Percentiles rank a stretch among this genome's conserved stretches.
Evolutionary conservation across 2,113 vertebrate species (phyloP).

Genomic region (Muntiacus reevesi): DNA sequence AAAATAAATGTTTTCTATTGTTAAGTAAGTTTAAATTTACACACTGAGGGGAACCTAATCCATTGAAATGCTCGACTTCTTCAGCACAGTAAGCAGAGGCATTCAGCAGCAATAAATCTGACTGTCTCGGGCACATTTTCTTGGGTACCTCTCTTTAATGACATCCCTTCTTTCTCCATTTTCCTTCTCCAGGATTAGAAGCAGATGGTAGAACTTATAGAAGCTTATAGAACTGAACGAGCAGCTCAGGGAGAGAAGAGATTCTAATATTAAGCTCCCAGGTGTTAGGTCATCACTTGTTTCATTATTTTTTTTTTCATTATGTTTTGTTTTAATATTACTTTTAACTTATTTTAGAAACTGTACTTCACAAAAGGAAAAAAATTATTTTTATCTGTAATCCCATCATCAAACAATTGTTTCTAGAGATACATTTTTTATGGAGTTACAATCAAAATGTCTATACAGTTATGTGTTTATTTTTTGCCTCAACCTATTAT

Average conservation of each 20-base stretch:
- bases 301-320: constrained; percentile 13
- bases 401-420: neutral
- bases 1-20: constrained; percentile 34
- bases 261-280: neutral
- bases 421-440: constrained; percentile 2
- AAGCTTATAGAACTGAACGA: constrained; percentile 3
- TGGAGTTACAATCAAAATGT: neutral
- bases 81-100: neutral
- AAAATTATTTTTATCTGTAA: neutral
- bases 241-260: neutral
- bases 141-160: constrained; percentile 7
- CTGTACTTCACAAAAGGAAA: neutral
- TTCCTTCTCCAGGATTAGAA: constrained; percentile 24
- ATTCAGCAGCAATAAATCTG: neutral
- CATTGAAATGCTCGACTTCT: neutral
- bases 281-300: neutral
- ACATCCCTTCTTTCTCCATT: neutral
- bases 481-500: constrained; percentile 17
- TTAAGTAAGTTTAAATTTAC: constrained; percentile 13
- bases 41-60: neutral
- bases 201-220: neutral
- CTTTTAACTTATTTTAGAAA: constrained; percentile 16
- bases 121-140: constrained; percentile 17
- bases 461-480: neutral
- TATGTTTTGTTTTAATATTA: constrained; percentile 33